Percentiles rank a stretch among this genome's conserved stretches.
Evolutionary conservation across 2,888 invertebrate genomes (phyloP).

Genomic region (Coelopa pilipes): DNA sequence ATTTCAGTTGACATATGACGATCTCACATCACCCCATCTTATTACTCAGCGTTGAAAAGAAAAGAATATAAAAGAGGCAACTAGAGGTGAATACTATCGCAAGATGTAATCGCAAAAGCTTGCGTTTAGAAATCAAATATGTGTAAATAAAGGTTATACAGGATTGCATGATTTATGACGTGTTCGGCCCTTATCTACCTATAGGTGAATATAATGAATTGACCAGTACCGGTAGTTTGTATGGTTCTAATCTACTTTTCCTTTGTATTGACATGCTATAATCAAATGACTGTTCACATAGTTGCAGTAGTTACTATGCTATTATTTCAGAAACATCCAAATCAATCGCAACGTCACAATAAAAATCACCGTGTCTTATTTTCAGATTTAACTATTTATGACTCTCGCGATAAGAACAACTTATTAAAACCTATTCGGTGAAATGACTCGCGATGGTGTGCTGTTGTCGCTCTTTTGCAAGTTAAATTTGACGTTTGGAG

Average conservation of each 20-base stretch:
- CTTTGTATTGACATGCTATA: not conserved
- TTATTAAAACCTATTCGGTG: too few relatives aligned
- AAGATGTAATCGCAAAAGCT: too few relatives aligned
- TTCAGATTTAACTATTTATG: not conserved
- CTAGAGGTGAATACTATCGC: too few relatives aligned
- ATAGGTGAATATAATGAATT: not conserved
- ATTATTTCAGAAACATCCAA: not conserved
- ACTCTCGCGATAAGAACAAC: too few relatives aligned
- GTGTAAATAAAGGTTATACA: too few relatives aligned
- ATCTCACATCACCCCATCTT: conserved; percentile 17
- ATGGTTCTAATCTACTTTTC: conserved; percentile 1
- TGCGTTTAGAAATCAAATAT: too few relatives aligned
- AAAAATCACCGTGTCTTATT: conserved; percentile 35
- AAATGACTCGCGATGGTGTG: too few relatives aligned
- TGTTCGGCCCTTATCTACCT: conserved; percentile 11
- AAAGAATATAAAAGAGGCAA: conserved; percentile 42
- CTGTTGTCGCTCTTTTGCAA: too few relatives aligned
- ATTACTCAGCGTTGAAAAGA: conserved; percentile 53
- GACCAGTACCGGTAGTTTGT: not conserved
- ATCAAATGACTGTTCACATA: not conserved
- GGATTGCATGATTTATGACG: conserved; percentile 38
- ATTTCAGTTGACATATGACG: too few relatives aligned
- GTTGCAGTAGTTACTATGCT: not conserved
- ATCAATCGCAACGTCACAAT: not conserved
- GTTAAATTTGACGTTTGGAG: not conserved